phyloP scores from a whole-genome alignment of 2,888 invertebrate genomes.

The Drosophila dives region DNA sequence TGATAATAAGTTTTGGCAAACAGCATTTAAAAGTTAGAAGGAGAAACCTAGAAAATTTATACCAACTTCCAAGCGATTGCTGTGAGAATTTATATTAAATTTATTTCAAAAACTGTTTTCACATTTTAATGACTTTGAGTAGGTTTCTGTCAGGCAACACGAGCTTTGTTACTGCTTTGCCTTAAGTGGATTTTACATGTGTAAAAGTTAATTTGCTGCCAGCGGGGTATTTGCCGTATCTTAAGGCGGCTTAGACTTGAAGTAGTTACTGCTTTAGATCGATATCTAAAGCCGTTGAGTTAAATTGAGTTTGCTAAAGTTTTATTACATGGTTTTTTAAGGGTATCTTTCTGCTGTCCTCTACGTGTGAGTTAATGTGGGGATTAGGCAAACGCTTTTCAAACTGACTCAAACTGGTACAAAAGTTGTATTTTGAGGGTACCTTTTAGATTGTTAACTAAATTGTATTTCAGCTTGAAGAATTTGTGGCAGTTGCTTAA shows the following conservation, averaged over 20 bases:
- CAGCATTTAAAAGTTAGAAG: not conserved
- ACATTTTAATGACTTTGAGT: not conserved
- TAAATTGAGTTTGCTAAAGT: constrained; percentile 54
- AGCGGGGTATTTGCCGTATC: constrained; percentile 15
- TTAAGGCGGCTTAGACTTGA: constrained; percentile 37
- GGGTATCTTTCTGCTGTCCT: constrained; percentile 5
- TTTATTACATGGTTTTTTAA: constrained; percentile 44
- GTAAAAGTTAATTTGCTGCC: constrained; percentile 34
- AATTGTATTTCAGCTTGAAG: constrained; percentile 9
- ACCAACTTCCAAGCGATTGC: not conserved
- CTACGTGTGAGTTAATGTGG: constrained; percentile 24
- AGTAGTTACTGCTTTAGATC: constrained; percentile 43
- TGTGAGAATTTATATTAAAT: not conserved
- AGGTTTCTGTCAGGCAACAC: not conserved
- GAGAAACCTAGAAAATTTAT: not conserved
- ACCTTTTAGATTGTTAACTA: constrained; percentile 15
- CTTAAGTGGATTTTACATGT: constrained; percentile 26
- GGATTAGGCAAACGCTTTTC: constrained; percentile 31
- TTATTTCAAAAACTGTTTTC: not conserved
- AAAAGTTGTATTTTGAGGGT: constrained; percentile 4
- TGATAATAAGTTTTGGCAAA: no score
- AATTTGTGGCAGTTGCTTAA: not conserved
- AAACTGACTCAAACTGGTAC: constrained; percentile 9
- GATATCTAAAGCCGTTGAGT: constrained; percentile 49
- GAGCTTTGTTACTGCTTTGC: constrained; percentile 1